phyloP scores from a whole-genome alignment of 2,113 vertebrate species.

The Nanorana parkeri region DNA sequence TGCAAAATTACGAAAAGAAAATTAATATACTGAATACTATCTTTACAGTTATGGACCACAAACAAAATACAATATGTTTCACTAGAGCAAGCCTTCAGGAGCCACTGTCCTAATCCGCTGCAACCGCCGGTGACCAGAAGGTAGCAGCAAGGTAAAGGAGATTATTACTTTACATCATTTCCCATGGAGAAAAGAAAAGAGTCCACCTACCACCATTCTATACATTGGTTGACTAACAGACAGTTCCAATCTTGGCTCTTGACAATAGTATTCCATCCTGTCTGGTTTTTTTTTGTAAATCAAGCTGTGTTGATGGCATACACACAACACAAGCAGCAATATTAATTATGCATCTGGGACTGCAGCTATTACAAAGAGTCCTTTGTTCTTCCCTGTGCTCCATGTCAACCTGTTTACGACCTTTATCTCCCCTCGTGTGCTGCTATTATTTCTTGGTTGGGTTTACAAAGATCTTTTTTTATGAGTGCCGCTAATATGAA shows the following conservation, averaged over 20 bases:
- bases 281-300: slow-evolving; percentile 6
- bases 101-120: too few species aligned
- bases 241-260: neutral
- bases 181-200: too few species aligned
- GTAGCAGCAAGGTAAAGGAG: too few species aligned
- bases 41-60: too few species aligned
- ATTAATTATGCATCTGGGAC: slow-evolving; percentile 51
- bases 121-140: too few species aligned
- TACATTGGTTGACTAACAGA: neutral
- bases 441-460: slow-evolving; percentile 18
- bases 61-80: too few species aligned
- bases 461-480: neutral
- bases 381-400: slow-evolving; percentile 31
- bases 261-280: neutral
- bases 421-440: neutral
- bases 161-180: too few species aligned
- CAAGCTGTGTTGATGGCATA: slow-evolving; percentile 26
- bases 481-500: too few species aligned
- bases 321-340: slow-evolving; percentile 35
- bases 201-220: too few species aligned
- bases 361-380: slow-evolving; percentile 14
- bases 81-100: too few species aligned
- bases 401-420: slow-evolving; percentile 32
- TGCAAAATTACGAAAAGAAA: too few species aligned
- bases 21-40: too few species aligned